phyloP scores from a whole-genome alignment of 2,113 vertebrate genomes.

The Sebastes fasciatus region DNA sequence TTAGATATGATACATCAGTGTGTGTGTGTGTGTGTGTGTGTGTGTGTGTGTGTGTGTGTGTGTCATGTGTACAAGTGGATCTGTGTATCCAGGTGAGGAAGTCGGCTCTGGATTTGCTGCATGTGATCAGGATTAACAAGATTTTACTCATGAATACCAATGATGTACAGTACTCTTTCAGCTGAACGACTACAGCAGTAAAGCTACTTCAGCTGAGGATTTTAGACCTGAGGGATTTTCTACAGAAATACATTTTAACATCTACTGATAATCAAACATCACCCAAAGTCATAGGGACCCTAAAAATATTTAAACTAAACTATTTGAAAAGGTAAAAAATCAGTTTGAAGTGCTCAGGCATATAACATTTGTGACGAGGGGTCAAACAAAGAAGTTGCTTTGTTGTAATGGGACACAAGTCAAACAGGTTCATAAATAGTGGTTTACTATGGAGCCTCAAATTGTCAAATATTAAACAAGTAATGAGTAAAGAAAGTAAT shows the following conservation, averaged over 20 bases:
- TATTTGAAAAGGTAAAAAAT: not conserved
- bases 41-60: not conserved
- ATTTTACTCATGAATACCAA: conserved; percentile 18
- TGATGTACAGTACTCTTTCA: not conserved
- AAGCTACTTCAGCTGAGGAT: not conserved
- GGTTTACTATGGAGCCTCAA: too few relatives aligned
- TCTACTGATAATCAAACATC: not conserved
- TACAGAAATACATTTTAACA: not conserved
- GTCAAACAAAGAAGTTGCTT: too few relatives aligned
- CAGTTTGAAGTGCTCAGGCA: not conserved
- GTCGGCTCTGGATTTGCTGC: not conserved
- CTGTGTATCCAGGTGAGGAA: not conserved
- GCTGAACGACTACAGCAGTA: not conserved
- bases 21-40: not conserved
- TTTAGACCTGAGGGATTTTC: not conserved
- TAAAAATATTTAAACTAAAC: not conserved
- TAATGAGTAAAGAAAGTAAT: too few relatives aligned
- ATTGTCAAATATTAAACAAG: too few relatives aligned
- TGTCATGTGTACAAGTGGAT: not conserved
- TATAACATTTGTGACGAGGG: not conserved
- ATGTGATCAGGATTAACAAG: conserved; percentile 18
- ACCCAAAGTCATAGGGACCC: not conserved
- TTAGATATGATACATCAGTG: not conserved
- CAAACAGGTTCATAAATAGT: too few relatives aligned
- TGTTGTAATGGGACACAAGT: too few relatives aligned